Percentiles rank a stretch among this genome's conserved stretches.
These are phyloP conservation scores for Leptobrachium leishanense DNA, from an alignment of 2,113 vertebrate genomes.

Conservation along the genomic window DNA sequence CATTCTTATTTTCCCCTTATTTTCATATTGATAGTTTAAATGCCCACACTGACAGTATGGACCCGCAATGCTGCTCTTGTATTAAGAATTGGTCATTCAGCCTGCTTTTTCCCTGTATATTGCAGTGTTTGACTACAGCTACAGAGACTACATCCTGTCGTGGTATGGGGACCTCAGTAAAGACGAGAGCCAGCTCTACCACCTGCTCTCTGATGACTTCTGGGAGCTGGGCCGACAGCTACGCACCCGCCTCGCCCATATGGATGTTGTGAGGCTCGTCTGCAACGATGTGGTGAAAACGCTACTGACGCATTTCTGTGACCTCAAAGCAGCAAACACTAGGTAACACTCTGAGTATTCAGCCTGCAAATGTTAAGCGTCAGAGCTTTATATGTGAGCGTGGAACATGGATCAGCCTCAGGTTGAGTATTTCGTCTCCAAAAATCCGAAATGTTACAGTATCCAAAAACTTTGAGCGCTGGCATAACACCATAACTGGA, in stretches of 20 bases:
- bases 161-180: slow-evolving; percentile 90
- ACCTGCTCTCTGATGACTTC: slow-evolving; percentile 93
- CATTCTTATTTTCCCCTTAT: no score
- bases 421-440: no score
- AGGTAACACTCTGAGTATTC: slow-evolving; percentile 71
- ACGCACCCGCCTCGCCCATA: slow-evolving; percentile 78
- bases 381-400: no score
- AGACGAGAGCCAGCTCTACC: slow-evolving; percentile 89
- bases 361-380: no score
- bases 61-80: not conserved
- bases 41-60: no score
- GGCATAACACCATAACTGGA: no score
- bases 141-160: slow-evolving; percentile 92
- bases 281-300: slow-evolving; percentile 87
- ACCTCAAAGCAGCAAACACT: slow-evolving; percentile 88
- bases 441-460: no score
- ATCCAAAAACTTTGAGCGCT: no score
- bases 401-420: no score
- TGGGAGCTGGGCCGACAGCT: slow-evolving; percentile 90
- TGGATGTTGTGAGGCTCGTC: slow-evolving; percentile 90
- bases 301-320: slow-evolving; percentile 90
- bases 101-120: slow-evolving; percentile 52
- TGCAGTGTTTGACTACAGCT: slow-evolving; percentile 93
- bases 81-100: not conserved
- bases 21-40: no score